Base-by-base conservation (phyloP, 2,888 invertebrate species). In the Corbicula japonica region DNA sequence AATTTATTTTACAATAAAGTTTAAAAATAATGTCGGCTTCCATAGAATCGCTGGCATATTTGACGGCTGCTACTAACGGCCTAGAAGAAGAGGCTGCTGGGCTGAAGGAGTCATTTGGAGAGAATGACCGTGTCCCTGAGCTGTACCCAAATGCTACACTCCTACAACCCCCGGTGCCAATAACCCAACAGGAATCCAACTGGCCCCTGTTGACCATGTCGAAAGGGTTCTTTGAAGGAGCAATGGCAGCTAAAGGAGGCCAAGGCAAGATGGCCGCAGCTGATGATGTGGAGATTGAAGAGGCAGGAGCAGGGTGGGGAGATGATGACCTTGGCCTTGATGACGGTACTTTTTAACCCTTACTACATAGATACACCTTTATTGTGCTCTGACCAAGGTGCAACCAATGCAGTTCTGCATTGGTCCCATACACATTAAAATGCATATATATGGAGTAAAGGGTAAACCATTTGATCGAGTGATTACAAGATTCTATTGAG, bases 191-290 rank as follows among this genome's bases (percentile, higher is more conserved):
- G n/a, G 98, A 99, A 93, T 96, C 96, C 63, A 99, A 99, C 94
- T 99, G 99, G 99, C 99, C 99, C 0, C 94, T 98, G 12, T 94
- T 99, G 30, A 98, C 98, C 0, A 97, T 99, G 0, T 97, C 98
- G 1, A 96, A 96, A 93, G 96, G 95, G 75, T 93, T 94, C 88
- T 94, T 94, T 86, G 94, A 94, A 80, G 91, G 92, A 23, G 92
- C 91, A 26, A 92, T 92, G 86, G 88, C 89, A 23, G 86, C 87
- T 72, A 88, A 91, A 96, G 91, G 96, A 35, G 68, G 65, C 26
- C 75, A 72, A 35, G 66, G 63, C 30, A 76, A 88, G 34, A 83
- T 87, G 83, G 89, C 91, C 50, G 90, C 89, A 54, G 89, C 84
- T 21, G 87, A 85, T n/a, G 94, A 90, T 61, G 86, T 86, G 10